phyloP scores from a whole-genome alignment of 2,797 vertebrate species.

The Adelosebastes latens region DNA sequence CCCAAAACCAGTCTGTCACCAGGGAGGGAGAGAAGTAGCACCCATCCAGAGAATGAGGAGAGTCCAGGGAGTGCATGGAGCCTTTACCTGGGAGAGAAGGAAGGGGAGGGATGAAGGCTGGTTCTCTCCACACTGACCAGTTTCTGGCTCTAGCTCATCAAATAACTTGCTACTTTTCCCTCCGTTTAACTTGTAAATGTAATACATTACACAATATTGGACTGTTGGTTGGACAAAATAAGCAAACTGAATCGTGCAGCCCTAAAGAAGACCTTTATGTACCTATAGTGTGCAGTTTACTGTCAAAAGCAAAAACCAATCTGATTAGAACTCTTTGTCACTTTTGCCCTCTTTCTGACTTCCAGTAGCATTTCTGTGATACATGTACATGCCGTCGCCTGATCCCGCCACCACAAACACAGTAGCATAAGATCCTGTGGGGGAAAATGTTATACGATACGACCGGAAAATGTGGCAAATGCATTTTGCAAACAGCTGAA shows the following conservation, averaged over 20 bases:
- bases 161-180: background rate
- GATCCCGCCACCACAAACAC: background rate
- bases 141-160: background rate
- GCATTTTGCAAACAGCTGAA: conserved; percentile 8
- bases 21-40: conserved; percentile 87
- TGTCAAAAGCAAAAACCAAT: background rate
- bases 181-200: background rate
- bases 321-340: background rate
- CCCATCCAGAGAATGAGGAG: conserved; percentile 82
- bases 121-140: background rate
- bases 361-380: background rate
- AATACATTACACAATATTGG: background rate
- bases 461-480: background rate
- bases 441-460: background rate
- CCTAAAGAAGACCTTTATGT: background rate
- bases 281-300: background rate
- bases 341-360: background rate
- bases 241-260: background rate
- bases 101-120: background rate
- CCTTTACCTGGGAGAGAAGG: conserved; percentile 48
- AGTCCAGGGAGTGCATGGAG: conserved; percentile 74
- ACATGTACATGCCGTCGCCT: background rate
- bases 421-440: background rate
- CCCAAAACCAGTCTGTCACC: conserved; percentile 89
- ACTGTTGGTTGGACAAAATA: background rate